Evolutionary conservation across 2,888 invertebrate genomes (phyloP).

Genomic region (Siphlonurus alternatus): DNA sequence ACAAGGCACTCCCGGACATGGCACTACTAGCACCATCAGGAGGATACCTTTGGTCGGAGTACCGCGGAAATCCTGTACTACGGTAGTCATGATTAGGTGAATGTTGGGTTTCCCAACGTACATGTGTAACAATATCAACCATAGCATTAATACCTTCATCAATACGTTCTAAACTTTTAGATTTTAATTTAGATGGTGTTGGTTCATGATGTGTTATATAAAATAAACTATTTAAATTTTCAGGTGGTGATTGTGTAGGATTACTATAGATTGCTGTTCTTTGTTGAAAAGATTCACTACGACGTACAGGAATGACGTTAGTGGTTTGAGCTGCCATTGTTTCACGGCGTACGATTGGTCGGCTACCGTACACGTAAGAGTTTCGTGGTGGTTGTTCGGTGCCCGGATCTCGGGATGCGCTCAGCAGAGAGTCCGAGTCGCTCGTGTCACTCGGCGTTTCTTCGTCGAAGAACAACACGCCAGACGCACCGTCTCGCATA

Average conservation of each 20-base stretch:
- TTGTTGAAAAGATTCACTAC: constrained; percentile 1
- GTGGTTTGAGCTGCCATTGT: background rate
- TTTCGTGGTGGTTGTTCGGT: background rate
- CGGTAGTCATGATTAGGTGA: background rate
- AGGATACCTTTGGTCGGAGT: constrained; percentile 10
- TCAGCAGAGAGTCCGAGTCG: constrained; percentile 46
- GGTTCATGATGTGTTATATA: background rate
- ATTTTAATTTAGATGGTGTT: constrained; percentile 40
- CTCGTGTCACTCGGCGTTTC: constrained; percentile 13
- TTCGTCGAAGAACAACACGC: constrained; percentile 9
- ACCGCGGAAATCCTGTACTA: background rate
- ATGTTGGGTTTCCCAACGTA: background rate
- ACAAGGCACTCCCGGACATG: background rate
- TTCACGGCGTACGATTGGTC: constrained; percentile 8
- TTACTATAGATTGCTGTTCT: constrained; percentile 27
- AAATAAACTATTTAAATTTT: background rate
- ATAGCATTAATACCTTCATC: constrained; percentile 54
- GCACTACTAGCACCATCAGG: constrained; percentile 13
- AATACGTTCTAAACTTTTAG: constrained; percentile 63
- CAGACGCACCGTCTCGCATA: background rate
- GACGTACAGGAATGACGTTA: background rate
- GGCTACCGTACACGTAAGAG: constrained; percentile 11
- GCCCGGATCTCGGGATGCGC: constrained; percentile 32
- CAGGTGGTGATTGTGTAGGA: constrained; percentile 7
- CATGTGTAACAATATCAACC: constrained; percentile 41